A percentile compares a stretch with the other conserved stretches of the same genome.
These are phyloP conservation scores for Perognathus longimembris DNA, from an alignment of 2,113 vertebrate species.

Conservation along the genomic window DNA sequence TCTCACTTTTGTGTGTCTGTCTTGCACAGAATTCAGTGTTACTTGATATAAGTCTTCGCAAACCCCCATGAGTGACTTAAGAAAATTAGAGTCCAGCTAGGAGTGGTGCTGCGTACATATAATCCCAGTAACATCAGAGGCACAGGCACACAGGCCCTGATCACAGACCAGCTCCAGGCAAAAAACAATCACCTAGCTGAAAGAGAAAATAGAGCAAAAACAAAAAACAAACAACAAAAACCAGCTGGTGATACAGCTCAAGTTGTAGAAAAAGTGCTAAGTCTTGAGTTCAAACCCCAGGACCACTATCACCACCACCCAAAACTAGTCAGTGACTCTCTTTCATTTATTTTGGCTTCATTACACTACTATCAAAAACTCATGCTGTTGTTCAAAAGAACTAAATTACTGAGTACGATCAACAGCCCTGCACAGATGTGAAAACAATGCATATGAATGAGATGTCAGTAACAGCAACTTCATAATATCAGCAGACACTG, in stretches of 20 bases:
- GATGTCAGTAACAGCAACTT: background rate
- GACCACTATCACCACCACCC: too few species aligned
- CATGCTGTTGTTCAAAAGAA: background rate
- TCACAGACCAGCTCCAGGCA: background rate
- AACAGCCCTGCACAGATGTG: background rate
- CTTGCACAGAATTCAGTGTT: background rate
- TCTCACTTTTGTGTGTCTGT: background rate
- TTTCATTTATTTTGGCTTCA: slow-evolving; percentile 1
- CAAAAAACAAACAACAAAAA: too few species aligned
- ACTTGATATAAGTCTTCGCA: background rate
- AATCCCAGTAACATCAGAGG: background rate
- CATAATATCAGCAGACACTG: background rate
- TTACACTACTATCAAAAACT: background rate
- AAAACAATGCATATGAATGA: background rate
- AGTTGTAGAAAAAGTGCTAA: too few species aligned
- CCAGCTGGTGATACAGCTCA: too few species aligned
- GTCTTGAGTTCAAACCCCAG: too few species aligned
- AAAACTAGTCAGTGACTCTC: background rate
- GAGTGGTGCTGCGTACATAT: background rate
- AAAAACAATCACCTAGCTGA: too few species aligned
- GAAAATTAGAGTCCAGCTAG: background rate
- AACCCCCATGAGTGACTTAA: background rate
- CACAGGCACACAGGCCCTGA: background rate
- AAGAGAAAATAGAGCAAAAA: background rate
- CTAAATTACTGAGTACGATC: background rate